Evolutionary conservation across 2,113 vertebrate species (phyloP).

Genomic region (Oreochromis spilurus): DNA sequence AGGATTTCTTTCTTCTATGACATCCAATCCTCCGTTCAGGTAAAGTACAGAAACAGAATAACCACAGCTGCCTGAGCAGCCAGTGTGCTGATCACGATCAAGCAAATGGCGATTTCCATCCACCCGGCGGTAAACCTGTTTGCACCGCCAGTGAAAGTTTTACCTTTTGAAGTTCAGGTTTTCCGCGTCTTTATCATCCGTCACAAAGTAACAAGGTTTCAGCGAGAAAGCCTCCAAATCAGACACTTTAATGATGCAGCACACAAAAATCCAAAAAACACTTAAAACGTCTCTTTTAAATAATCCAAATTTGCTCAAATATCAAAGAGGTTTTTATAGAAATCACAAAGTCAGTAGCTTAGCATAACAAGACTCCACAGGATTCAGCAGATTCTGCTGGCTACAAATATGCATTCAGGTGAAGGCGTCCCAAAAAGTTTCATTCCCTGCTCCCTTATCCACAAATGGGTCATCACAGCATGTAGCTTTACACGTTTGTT

Average conservation of each 20-base stretch:
- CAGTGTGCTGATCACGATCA: neutral
- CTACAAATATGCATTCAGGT: neutral
- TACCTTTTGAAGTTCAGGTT: neutral
- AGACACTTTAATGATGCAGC: neutral
- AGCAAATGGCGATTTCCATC: neutral
- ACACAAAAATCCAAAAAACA: neutral
- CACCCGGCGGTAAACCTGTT: neutral
- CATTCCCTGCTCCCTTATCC: neutral
- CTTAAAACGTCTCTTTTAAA: neutral
- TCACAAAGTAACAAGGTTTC: neutral
- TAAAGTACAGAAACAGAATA: neutral
- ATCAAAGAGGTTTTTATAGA: neutral
- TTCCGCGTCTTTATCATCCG: neutral
- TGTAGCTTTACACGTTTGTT: neutral
- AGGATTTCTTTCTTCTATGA: neutral
- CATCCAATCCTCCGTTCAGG: neutral
- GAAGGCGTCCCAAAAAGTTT: neutral
- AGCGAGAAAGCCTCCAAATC: neutral
- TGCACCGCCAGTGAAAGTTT: neutral
- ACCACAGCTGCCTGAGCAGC: neutral
- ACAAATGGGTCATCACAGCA: neutral
- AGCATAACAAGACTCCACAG: neutral
- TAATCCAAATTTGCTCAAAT: neutral
- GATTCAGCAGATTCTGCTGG: neutral
- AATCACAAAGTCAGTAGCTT: neutral